Evolutionary conservation across 2,888 invertebrate genomes (phyloP).

Genomic region (Portevinia maculata): DNA sequence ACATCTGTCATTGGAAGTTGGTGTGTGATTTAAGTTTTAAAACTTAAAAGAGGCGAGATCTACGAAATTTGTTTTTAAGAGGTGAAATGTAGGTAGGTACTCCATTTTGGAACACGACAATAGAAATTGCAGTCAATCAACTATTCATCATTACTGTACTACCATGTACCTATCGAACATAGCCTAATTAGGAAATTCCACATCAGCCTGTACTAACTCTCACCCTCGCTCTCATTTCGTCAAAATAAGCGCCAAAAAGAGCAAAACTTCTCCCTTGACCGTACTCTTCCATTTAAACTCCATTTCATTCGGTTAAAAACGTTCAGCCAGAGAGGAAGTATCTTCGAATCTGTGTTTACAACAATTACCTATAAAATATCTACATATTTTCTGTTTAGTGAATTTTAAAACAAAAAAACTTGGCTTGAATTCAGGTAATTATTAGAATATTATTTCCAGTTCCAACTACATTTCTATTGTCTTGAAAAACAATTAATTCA

Average conservation of each 20-base stretch:
- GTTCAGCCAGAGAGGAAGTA: constrained; percentile 55
- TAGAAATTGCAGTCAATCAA: background rate
- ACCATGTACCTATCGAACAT: constrained; percentile 9
- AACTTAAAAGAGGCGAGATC: too few relatives aligned
- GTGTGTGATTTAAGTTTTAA: too few relatives aligned
- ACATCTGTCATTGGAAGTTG: too few relatives aligned
- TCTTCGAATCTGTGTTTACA: constrained; percentile 52
- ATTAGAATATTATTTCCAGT: background rate
- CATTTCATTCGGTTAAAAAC: constrained; percentile 65
- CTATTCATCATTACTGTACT: constrained; percentile 22
- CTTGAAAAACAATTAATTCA: background rate
- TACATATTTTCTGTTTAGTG: constrained; percentile 55
- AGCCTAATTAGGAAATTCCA: background rate
- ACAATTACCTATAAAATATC: constrained; percentile 37
- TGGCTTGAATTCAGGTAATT: constrained; percentile 53
- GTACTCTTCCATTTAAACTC: constrained; percentile 62
- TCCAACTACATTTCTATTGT: background rate
- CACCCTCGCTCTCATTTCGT: constrained; percentile 6
- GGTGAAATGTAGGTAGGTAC: too few relatives aligned
- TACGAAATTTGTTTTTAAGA: too few relatives aligned
- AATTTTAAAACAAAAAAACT: constrained; percentile 37
- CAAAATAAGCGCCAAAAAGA: constrained; percentile 69
- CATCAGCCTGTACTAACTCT: constrained; percentile 22
- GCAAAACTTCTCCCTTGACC: constrained; percentile 62
- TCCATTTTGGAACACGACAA: too few relatives aligned